phyloP scores from a whole-genome alignment of 2,888 invertebrate species.

The Drosophila pullipes region DNA sequence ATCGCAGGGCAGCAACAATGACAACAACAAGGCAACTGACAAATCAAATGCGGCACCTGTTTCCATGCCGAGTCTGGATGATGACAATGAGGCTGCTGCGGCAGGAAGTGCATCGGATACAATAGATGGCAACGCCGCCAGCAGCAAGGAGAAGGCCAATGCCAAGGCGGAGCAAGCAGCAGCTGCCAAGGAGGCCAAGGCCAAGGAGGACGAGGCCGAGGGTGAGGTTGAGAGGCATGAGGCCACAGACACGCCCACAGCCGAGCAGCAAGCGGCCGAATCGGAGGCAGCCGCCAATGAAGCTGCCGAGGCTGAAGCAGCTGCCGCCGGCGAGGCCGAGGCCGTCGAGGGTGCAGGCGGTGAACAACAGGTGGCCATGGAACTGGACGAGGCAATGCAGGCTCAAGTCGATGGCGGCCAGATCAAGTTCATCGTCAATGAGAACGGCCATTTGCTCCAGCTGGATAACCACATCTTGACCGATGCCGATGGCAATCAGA shows the following conservation, averaged over 20 bases:
- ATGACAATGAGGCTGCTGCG: slow-evolving; percentile 83
- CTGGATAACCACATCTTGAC: slow-evolving; percentile 85
- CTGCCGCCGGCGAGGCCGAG: slow-evolving; percentile 54
- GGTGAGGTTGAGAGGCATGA: slow-evolving; percentile 47
- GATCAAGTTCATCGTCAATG: slow-evolving; percentile 86
- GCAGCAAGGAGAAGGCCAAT: slow-evolving; percentile 44
- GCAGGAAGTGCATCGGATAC: slow-evolving; percentile 50
- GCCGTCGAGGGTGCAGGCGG: slow-evolving; percentile 56
- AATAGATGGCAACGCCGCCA: slow-evolving; percentile 46
- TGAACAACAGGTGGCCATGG: slow-evolving; percentile 85
- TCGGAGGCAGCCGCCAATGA: slow-evolving; percentile 52
- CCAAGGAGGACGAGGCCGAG: slow-evolving; percentile 28
- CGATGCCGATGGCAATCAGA: slow-evolving; percentile 86
- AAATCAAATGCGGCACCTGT: slow-evolving; percentile 80
- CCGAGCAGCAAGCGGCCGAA: slow-evolving; percentile 59
- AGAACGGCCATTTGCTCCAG: slow-evolving; percentile 85
- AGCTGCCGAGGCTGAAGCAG: slow-evolving; percentile 61
- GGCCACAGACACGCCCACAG: slow-evolving; percentile 42
- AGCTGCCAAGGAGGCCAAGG: slow-evolving; percentile 45
- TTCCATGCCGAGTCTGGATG: slow-evolving; percentile 86
- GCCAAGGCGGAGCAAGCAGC: slow-evolving; percentile 45
- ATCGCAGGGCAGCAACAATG: slow-evolving; percentile 67
- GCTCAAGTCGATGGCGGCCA: slow-evolving; percentile 85
- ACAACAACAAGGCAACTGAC: slow-evolving; percentile 61
- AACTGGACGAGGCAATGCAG: slow-evolving; percentile 85